A percentile compares a stretch with the other conserved stretches of the same genome.
These are phyloP conservation scores for Pomacea maculata DNA, from an alignment of 1,140 invertebrate genomes.

Conservation along the genomic window DNA sequence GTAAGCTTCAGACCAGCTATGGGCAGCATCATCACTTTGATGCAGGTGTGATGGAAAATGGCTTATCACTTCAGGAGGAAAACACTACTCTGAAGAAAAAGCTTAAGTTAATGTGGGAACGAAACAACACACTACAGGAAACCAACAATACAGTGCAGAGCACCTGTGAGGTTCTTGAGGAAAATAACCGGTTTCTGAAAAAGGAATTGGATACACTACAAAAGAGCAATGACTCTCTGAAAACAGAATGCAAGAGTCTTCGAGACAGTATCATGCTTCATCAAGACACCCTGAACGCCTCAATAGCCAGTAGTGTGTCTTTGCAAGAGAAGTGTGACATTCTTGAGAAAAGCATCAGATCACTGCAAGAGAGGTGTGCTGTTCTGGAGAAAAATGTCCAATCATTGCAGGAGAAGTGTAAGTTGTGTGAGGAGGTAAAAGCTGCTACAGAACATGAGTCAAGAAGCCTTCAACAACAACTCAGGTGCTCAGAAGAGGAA, in stretches of 20 bases:
- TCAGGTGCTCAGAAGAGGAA: too few relatives aligned
- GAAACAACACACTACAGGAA: neutral
- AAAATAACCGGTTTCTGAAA: slow-evolving; percentile 1
- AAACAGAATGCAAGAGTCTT: neutral
- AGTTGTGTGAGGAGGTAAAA: neutral
- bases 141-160: neutral
- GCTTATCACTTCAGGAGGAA: neutral
- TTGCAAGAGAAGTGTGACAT: neutral
- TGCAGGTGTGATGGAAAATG: too few relatives aligned
- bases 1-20: too few relatives aligned
- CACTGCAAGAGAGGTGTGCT: neutral
- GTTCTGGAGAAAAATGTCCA: neutral
- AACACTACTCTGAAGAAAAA: neutral
- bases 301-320: neutral
- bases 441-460: too few relatives aligned
- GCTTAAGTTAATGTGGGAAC: neutral
- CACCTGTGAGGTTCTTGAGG: neutral
- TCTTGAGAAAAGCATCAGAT: neutral
- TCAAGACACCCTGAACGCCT: neutral
- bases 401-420: slow-evolving; percentile 8
- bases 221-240: neutral
- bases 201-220: slow-evolving; percentile 6
- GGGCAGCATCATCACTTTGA: too few relatives aligned
- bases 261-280: neutral
- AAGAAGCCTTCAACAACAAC: too few relatives aligned